Conservation (phyloP, 2,113 vertebrate species). For the Nematolebias whitei region DNA sequence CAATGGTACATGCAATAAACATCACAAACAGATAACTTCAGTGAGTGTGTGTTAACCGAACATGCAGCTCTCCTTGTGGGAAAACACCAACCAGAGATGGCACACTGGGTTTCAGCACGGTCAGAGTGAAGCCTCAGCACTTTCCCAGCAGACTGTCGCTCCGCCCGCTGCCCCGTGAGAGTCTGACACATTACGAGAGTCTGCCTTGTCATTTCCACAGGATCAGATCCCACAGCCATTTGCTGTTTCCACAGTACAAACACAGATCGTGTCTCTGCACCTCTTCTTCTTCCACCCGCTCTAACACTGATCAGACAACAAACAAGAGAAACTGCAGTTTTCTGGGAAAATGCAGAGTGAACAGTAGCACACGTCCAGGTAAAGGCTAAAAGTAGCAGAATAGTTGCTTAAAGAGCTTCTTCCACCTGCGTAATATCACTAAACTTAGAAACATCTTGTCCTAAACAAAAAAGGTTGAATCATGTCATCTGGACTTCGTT, state of each 20-base stretch:
- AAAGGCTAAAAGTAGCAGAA: no score
- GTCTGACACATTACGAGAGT: conserved; percentile 60
- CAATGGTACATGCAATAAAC: no score
- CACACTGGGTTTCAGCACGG: conserved; percentile 47
- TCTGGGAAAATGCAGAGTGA: no score
- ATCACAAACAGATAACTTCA: no score
- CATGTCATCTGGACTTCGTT: no score
- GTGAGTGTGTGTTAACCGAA: no score
- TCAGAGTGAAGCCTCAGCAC: conserved; percentile 45
- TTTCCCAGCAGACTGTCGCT: conserved; percentile 61
- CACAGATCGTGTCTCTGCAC: conserved; percentile 52
- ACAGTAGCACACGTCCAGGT: no score
- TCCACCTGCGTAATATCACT: no score
- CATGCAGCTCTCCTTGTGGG: neutral
- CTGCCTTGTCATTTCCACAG: conserved; percentile 63
- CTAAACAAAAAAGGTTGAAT: no score
- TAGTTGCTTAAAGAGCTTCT: no score
- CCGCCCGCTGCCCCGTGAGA: conserved; percentile 61
- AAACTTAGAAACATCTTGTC: no score
- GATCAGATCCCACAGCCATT: conserved; percentile 62
- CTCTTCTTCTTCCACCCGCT: conserved; percentile 31
- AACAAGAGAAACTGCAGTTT: conserved; percentile 8
- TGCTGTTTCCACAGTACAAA: conserved; percentile 57
- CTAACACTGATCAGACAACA: conserved; percentile 50
- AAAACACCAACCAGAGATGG: conserved; percentile 16